phyloP scores from a whole-genome alignment of 2,888 invertebrate genomes.

The Anticlea derivata region DNA sequence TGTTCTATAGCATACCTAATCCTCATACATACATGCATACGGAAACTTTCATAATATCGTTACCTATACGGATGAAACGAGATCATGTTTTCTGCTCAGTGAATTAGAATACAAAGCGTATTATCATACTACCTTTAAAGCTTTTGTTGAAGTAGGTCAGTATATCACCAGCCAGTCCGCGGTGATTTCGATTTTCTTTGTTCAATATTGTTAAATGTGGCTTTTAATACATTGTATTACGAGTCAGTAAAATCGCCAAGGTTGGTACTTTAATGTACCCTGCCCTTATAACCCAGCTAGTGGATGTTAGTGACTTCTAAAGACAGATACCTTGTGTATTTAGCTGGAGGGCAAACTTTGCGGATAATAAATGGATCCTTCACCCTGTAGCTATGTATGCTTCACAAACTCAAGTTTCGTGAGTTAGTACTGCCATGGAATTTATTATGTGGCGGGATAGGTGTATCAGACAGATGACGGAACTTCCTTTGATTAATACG shows the following conservation, averaged over 20 bases:
- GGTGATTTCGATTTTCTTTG: conserved; percentile 36
- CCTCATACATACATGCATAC: neutral
- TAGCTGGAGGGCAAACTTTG: conserved; percentile 9
- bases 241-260: conserved; percentile 30
- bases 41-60: conserved; percentile 23
- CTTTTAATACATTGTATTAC: conserved; percentile 15
- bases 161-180: conserved; percentile 31
- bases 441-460: conserved; percentile 8
- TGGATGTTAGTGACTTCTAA: conserved; percentile 25
- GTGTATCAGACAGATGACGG: conserved; percentile 7
- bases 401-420: conserved; percentile 11
- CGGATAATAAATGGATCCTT: conserved; percentile 12
- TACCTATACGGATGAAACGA: conserved; percentile 39
- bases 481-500: conserved; percentile 7
- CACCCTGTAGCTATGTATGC: conserved; percentile 4
- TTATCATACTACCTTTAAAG: conserved; percentile 43
- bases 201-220: conserved; percentile 13
- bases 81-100: conserved; percentile 55
- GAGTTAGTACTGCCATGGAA: conserved; percentile 7
- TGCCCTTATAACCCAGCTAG: conserved; percentile 57
- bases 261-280: conserved; percentile 32
- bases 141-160: conserved; percentile 45
- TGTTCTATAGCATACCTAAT: too few relatives aligned
- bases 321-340: conserved; percentile 48
- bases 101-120: conserved; percentile 54